These are phyloP conservation scores for Cherax quadricarinatus DNA, from an alignment of 1,140 invertebrate species.

Conservation along the genomic window DNA sequence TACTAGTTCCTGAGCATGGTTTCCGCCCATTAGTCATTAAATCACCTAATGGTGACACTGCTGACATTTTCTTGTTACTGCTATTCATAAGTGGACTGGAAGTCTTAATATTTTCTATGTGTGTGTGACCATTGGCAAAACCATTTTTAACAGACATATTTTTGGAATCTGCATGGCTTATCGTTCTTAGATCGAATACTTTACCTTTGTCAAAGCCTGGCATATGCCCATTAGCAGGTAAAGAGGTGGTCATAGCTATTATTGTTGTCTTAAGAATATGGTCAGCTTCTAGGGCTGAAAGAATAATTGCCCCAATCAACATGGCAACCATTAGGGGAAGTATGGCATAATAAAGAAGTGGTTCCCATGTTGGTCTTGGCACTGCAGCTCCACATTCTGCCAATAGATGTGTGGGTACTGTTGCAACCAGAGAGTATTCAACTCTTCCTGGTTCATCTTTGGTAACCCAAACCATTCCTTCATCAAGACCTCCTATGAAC, in stretches of 20 bases:
- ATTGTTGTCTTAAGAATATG: conserved; percentile 79
- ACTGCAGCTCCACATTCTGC: conserved; percentile 85
- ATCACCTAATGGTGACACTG: conserved; percentile 51
- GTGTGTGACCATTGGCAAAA: conserved; percentile 74
- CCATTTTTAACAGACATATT: conserved; percentile 73
- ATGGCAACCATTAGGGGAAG: conserved; percentile 82
- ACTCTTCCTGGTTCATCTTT: conserved; percentile 78
- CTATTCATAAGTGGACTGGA: conserved; percentile 7
- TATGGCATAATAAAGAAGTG: conserved; percentile 83
- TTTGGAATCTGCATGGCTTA: conserved; percentile 64
- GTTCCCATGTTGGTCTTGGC: conserved; percentile 89
- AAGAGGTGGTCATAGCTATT: conserved; percentile 61
- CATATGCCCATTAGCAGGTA: conserved; percentile 62
- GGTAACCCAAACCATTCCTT: conserved; percentile 69
- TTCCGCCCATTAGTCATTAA: conserved; percentile 76
- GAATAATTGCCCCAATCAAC: conserved; percentile 83
- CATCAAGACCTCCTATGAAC: conserved; percentile 77
- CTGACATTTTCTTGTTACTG: conserved; percentile 15
- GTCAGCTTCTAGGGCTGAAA: conserved; percentile 86
- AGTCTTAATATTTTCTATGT: conserved; percentile 69
- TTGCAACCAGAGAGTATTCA: conserved; percentile 88
- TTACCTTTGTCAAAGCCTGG: conserved; percentile 65
- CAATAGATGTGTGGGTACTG: conserved; percentile 87
- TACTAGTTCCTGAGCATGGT: conserved; percentile 73
- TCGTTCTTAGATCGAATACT: conserved; percentile 70